Conservation (phyloP, 2,113 vertebrate species). For the Lucifuga dentata region DNA sequence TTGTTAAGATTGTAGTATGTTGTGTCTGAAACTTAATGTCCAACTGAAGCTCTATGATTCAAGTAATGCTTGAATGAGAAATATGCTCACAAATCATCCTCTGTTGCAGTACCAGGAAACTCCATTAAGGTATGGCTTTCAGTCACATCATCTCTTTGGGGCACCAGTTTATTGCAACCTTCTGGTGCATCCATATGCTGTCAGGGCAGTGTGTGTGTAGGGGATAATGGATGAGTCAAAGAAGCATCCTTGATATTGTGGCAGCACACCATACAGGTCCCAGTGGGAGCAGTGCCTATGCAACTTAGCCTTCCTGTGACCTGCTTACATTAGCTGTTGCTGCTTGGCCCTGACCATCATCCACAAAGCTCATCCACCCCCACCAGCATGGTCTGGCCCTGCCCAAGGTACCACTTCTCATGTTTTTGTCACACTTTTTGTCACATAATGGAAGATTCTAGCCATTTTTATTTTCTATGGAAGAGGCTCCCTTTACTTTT, state of each 20-base stretch:
- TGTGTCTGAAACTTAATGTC: slow-evolving; percentile 2
- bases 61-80: background rate
- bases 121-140: background rate
- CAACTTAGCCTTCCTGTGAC: slow-evolving; percentile 67
- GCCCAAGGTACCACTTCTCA: slow-evolving; percentile 66
- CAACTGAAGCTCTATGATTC: background rate
- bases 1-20: background rate
- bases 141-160: slow-evolving; percentile 2
- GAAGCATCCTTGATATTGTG: slow-evolving; percentile 44
- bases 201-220: slow-evolving; percentile 34
- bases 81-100: background rate
- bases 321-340: slow-evolving; percentile 53
- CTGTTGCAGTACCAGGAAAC: background rate
- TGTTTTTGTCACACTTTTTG: slow-evolving; percentile 41
- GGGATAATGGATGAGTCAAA: slow-evolving; percentile 31
- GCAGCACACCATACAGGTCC: slow-evolving; percentile 50
- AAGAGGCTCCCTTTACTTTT: slow-evolving; percentile 22
- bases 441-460: slow-evolving; percentile 28
- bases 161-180: background rate
- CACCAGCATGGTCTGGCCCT: slow-evolving; percentile 42
- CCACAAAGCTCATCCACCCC: slow-evolving; percentile 36
- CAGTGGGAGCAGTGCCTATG: slow-evolving; percentile 54
- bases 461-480: slow-evolving; percentile 25
- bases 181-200: slow-evolving; percentile 6
- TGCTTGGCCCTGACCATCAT: slow-evolving; percentile 41